Evolutionary conservation across 2,888 invertebrate species (phyloP), one percentile per base, ranked within the genome.

Genomic region (Drosophila gaucha): DNA sequence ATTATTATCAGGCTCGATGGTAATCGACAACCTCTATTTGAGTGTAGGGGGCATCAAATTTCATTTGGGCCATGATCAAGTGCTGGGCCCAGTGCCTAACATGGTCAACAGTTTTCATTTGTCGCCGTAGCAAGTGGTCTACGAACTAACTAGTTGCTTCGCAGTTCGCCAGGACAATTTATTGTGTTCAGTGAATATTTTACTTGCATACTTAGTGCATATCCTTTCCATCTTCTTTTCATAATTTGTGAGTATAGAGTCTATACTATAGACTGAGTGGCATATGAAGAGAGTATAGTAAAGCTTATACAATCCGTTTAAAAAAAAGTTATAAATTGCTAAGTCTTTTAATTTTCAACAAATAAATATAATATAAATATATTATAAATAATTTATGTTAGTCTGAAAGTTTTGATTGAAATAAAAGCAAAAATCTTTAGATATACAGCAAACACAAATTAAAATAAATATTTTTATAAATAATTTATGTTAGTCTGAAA

Each of bases 21-120:
- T 36, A 62, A 38, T 62, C 43, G 43, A 14, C 16, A 16, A 43
- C 26, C 28, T 28, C n/a, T 49, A 16, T 12, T 30, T 16, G 20
- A 49, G 24, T 47, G n/a, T 47, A n/a, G n/a, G 43, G 6, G 14
- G 8, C 18, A 16, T 16, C 3, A 9, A 8, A 36, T 43, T 56
- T 30, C 44, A 44, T 46, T 10, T 52, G 24, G 38, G 44, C 30
- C 65, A 66, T 44, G 35, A 57, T 67, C 33, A 67, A 65, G 16
- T 44, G 43, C 31, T 39, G 30, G 20, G 9, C 46, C 10, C 14
- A n/a, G 5, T 6, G 16, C 20, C 16, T 18, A 49, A 20, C 26
- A n/a, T 46, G 54, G 24, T 31, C 57, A 70, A 36, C 58, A 72
- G 55, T 72, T 70, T 43, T 31, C 14, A 50, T 64, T 72, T 55